Evolutionary conservation across 2,797 vertebrate species (phyloP), one percentile per base, ranked within the genome.

Genomic region (Semaprochilodus insignis): DNA sequence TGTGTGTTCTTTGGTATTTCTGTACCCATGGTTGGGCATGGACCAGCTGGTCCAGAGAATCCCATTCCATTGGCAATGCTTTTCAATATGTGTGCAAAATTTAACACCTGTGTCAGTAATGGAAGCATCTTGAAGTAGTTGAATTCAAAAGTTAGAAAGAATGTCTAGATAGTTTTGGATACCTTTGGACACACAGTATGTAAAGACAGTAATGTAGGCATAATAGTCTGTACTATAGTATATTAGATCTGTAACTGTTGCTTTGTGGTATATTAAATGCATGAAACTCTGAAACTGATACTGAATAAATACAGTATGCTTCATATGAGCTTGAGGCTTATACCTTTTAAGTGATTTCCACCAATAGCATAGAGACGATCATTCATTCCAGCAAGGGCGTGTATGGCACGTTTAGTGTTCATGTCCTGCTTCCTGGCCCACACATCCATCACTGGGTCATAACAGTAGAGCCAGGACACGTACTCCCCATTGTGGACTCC

Each of bases 261-360:
- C 44, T 13, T 48, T 13, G 44, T 7, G 44, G 44, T 13, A 2
- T 40, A 40, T 40, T 1, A 40, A 40, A 5, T 48, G 44, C 8
- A 2, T 59, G 7, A 10, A 21, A n/a, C 54, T 44, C 40, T 44
- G 40, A 44, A 44, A 44, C 40, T 44, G 8, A 44, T 31, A 31
- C 3, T 31, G 31, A 31, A 31, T 31, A 31, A 31, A 23, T 25
- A 15, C 44, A 70, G 36, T 67, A 36, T 60, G 34, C 34, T 69
- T 69, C 36, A n/a, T 71, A 25, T 48, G 40, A 69, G 48, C 67
- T 23, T 83, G 6, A 25, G 85, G 85, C 76, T 67, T 89, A 93
- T 93, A 98, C 98, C 98, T 97, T 99, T 99, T 94, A 99, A 92
- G 94, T 99, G 98, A 93, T 99, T 99, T 92, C 98, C 98, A 90